Percentiles rank a stretch among this genome's conserved stretches.
These are phyloP conservation scores for Pluvialis apricaria DNA, from an alignment of 2,113 vertebrate genomes.

Conservation along the genomic window DNA sequence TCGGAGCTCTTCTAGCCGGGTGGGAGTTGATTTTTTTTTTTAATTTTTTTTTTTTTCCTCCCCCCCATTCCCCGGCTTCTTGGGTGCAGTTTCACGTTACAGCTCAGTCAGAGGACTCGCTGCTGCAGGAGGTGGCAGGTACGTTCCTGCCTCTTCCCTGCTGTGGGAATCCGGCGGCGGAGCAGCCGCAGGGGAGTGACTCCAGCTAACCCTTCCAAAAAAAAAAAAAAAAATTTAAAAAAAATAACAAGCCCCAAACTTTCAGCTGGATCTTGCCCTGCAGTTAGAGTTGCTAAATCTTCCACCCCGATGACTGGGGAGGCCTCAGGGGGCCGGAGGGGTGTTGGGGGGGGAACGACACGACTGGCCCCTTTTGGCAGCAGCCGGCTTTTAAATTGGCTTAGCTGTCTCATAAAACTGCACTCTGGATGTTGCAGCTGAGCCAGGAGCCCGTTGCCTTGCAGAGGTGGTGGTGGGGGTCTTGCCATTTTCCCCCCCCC, in stretches of 20 bases:
- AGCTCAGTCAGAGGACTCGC: not conserved
- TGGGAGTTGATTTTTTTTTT: not conserved
- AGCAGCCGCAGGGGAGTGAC: constrained; percentile 2
- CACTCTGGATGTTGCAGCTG: not conserved
- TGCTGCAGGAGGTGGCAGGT: constrained; percentile 50
- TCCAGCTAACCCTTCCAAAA: not conserved
- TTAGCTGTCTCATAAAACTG: not conserved
- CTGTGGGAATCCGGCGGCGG: not conserved
- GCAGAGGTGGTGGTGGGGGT: not conserved
- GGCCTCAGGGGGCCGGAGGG: not conserved
- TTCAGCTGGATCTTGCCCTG: not conserved
- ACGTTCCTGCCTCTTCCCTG: constrained; percentile 12
- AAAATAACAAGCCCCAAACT: not conserved
- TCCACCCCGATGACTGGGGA: not conserved
- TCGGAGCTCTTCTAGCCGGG: not conserved
- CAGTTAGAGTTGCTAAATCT: not conserved
- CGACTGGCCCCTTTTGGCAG: constrained; percentile 4
- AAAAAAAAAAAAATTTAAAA: not conserved
- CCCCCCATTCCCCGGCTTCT: not conserved
- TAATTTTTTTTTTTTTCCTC: accelerated
- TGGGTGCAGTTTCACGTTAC: constrained; percentile 7
- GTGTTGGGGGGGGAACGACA: not conserved
- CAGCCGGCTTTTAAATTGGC: not conserved
- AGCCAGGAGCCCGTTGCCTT: not conserved
- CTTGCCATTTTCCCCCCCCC: not conserved